Evolutionary conservation across 2,888 invertebrate genomes (phyloP).

Genomic region (Eubasilissa splendida): DNA sequence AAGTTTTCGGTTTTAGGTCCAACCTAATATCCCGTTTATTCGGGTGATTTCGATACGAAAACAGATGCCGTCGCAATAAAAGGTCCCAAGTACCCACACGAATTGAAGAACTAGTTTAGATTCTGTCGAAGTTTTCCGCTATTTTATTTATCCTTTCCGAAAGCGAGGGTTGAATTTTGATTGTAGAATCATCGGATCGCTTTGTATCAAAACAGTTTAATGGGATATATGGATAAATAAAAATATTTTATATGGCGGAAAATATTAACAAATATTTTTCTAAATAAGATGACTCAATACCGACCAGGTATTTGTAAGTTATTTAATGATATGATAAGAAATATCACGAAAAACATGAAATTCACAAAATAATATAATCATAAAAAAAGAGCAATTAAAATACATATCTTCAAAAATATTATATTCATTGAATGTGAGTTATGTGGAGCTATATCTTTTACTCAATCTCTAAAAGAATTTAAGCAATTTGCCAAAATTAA

Average conservation of each 20-base stretch:
- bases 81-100: background rate
- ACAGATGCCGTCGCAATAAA: slow-evolving; percentile 24
- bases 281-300: background rate
- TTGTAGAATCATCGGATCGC: background rate
- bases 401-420: too few relatives aligned
- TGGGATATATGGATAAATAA: too few relatives aligned
- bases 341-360: too few relatives aligned
- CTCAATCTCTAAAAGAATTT: slow-evolving; percentile 21
- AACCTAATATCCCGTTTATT: background rate
- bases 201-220: too few relatives aligned
- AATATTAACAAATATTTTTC: background rate
- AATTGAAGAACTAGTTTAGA: slow-evolving; percentile 5
- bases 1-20: slow-evolving; percentile 29
- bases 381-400: background rate
- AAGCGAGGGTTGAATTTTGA: slow-evolving; percentile 17
- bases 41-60: slow-evolving; percentile 7
- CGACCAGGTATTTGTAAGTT: too few relatives aligned
- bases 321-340: too few relatives aligned
- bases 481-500: slow-evolving; percentile 22
- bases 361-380: background rate
- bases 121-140: background rate
- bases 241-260: too few relatives aligned
- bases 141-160: slow-evolving; percentile 7
- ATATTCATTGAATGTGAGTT: too few relatives aligned
- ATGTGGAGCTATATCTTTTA: too few relatives aligned